These are phyloP conservation scores for Exocentrus adspersus DNA, from an alignment of 2,888 invertebrate species.

Conservation along the genomic window DNA sequence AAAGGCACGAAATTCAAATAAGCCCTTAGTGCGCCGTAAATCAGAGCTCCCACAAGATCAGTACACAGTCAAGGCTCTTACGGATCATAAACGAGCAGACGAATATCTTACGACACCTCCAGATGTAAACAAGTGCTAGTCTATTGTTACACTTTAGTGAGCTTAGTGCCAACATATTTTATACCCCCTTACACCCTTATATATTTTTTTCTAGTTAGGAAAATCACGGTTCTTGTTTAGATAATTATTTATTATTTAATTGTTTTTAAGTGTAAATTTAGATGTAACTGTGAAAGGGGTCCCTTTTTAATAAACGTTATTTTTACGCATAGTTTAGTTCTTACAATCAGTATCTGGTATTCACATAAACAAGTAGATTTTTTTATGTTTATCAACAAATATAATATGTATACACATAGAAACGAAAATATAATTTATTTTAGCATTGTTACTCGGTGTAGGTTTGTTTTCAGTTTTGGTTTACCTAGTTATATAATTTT, in stretches of 20 bases:
- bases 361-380: not conserved
- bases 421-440: not conserved
- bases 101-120: constrained; percentile 88
- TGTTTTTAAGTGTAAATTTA: constrained; percentile 9
- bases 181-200: constrained; percentile 20
- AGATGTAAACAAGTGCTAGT: constrained; percentile 89
- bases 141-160: constrained; percentile 57
- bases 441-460: constrained; percentile 1
- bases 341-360: constrained; percentile 7
- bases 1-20: constrained; percentile 79
- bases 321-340: not conserved
- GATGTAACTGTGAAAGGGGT: not conserved
- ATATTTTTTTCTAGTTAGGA: constrained; percentile 9
- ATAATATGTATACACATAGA: not conserved
- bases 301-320: constrained; percentile 1
- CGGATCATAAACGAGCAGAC: constrained; percentile 92
- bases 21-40: constrained; percentile 92
- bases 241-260: constrained; percentile 19
- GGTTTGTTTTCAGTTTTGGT: not conserved
- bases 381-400: not conserved
- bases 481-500: no score
- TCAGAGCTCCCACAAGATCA: constrained; percentile 95
- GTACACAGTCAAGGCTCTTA: constrained; percentile 89
- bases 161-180: constrained; percentile 58
- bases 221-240: constrained; percentile 16